Evolutionary conservation across 2,888 invertebrate genomes (phyloP).

Genomic region (Aelia acuminata): DNA sequence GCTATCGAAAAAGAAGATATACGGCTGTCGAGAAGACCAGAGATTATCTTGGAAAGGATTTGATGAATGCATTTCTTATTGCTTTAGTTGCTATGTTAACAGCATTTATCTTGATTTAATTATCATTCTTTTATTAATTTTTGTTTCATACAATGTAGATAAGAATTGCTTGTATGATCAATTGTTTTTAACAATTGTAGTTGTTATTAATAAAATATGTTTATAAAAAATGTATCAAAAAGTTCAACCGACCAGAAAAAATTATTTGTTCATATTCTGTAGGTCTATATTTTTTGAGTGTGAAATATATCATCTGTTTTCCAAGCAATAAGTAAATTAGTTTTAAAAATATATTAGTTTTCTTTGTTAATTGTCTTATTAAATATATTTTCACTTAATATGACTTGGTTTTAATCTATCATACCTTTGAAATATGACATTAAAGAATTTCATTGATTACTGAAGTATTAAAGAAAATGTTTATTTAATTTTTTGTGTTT

Average conservation of each 20-base stretch:
- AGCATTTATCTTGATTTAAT: background rate
- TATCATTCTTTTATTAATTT: background rate
- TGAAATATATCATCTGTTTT: slow-evolving; percentile 27
- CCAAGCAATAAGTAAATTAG: slow-evolving; percentile 35
- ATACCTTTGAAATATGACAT: background rate
- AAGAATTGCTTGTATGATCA: background rate
- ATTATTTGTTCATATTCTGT: slow-evolving; percentile 33
- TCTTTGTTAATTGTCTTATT: background rate
- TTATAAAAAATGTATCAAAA: background rate
- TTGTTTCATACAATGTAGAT: background rate
- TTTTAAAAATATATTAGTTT: slow-evolving; percentile 8
- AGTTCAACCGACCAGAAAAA: background rate
- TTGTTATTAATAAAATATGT: slow-evolving; percentile 31
- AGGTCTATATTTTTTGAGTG: slow-evolving; percentile 32
- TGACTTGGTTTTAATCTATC: background rate
- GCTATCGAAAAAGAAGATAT: background rate
- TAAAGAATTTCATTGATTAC: background rate
- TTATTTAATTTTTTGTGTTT: too few species aligned
- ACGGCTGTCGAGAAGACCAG: background rate
- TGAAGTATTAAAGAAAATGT: background rate
- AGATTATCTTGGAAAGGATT: background rate
- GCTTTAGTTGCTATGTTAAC: background rate
- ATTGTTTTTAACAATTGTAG: slow-evolving; percentile 20
- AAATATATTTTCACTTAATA: background rate
- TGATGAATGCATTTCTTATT: background rate